These are phyloP conservation scores for Cosmia trapezina DNA, from an alignment of 2,888 invertebrate genomes.

Conservation along the genomic window DNA sequence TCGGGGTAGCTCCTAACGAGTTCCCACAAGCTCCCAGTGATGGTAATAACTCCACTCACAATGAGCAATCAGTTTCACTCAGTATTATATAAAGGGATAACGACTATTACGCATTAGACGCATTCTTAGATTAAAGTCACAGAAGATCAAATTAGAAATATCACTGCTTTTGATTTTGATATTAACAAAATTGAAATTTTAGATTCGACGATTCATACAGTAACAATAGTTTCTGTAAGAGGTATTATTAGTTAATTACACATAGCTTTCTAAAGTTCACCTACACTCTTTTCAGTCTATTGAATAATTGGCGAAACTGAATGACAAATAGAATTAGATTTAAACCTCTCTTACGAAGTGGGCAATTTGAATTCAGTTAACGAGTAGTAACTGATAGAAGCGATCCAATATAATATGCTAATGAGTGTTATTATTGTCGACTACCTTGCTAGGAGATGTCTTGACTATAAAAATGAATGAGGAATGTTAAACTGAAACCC, in stretches of 20 bases:
- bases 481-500: constrained; percentile 73
- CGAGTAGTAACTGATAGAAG: constrained; percentile 70
- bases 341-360: constrained; percentile 55
- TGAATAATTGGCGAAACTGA: constrained; percentile 52
- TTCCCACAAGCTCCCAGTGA: constrained; percentile 81
- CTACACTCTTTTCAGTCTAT: constrained; percentile 17
- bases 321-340: constrained; percentile 51
- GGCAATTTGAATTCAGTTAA: constrained; percentile 71
- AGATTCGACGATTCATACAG: constrained; percentile 27
- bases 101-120: constrained; percentile 35
- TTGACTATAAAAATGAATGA: constrained; percentile 54
- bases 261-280: constrained; percentile 53
- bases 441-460: constrained; percentile 66
- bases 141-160: constrained; percentile 26
- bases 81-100: constrained; percentile 46
- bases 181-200: constrained; percentile 4
- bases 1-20: constrained; percentile 74
- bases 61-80: constrained; percentile 76
- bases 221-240: constrained; percentile 24
- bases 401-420: constrained; percentile 63
- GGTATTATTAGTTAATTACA: constrained; percentile 34
- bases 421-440: constrained; percentile 71
- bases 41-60: constrained; percentile 78
- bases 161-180: constrained; percentile 32
- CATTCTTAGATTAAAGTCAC: constrained; percentile 24